A percentile compares a stretch with the other conserved stretches of the same genome.
phyloP scores from a whole-genome alignment of 2,797 vertebrate species.

The Rhodeus uyekii region DNA sequence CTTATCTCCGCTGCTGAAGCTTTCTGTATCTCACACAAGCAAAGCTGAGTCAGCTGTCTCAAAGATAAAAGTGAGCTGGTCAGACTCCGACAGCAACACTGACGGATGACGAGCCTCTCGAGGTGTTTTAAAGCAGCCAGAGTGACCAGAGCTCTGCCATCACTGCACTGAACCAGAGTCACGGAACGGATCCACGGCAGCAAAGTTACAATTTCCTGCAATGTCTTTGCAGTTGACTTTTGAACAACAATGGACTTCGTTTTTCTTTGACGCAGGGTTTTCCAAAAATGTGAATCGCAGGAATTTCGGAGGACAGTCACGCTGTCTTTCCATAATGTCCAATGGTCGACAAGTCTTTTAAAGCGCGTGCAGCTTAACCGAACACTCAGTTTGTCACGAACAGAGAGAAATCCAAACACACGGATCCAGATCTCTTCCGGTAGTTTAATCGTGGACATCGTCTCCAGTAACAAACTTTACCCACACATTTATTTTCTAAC shows the following conservation, averaged over 20 bases:
- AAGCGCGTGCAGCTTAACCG: constrained; percentile 58
- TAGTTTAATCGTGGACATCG: constrained; percentile 47
- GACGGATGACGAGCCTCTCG: constrained; percentile 55
- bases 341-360: constrained; percentile 59
- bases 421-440: constrained; percentile 62
- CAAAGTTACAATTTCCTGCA: constrained; percentile 47
- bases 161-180: constrained; percentile 54
- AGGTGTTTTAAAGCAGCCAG: constrained; percentile 56
- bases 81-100: constrained; percentile 46
- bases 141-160: constrained; percentile 44
- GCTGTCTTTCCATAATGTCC: constrained; percentile 55
- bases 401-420: constrained; percentile 57
- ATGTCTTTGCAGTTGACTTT: constrained; percentile 53
- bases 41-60: constrained; percentile 60
- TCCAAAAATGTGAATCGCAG: constrained; percentile 60
- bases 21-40: constrained; percentile 55
- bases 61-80: constrained; percentile 46
- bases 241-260: constrained; percentile 57
- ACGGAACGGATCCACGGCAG: constrained; percentile 60
- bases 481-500: background rate
- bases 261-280: constrained; percentile 56
- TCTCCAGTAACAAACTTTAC: background rate
- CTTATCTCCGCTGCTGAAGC: constrained; percentile 40
- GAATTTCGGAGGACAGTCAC: constrained; percentile 54
- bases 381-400: constrained; percentile 55